Evolutionary conservation across 2,888 invertebrate species (phyloP).

Genomic region (Zygogramma bicolorata): DNA sequence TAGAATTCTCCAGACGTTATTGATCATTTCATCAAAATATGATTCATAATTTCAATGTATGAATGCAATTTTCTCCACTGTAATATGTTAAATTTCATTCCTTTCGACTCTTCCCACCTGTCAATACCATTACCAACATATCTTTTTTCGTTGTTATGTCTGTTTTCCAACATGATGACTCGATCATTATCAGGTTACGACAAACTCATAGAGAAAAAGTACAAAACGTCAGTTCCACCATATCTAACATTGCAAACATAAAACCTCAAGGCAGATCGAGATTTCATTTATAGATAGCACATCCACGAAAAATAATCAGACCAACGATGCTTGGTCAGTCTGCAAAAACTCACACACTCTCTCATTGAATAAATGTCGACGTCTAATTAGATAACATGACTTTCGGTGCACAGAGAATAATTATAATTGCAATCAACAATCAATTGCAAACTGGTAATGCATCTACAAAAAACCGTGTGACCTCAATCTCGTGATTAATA

Average conservation of each 20-base stretch:
- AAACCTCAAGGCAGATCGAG: neutral
- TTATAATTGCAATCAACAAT: conserved; percentile 22
- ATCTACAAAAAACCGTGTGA: conserved; percentile 13
- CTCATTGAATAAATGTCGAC: conserved; percentile 14
- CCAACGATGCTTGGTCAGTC: neutral
- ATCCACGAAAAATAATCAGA: neutral
- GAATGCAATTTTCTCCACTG: too few species aligned
- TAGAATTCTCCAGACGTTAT: too few species aligned
- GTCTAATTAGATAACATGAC: conserved; percentile 30
- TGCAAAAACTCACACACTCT: neutral
- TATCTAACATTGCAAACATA: neutral
- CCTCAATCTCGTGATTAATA: conserved; percentile 32
- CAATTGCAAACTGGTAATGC: neutral
- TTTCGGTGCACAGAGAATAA: conserved; percentile 23
- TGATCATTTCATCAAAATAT: too few species aligned
- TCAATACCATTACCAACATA: too few species aligned
- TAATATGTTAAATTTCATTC: too few species aligned
- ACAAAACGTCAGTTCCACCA: neutral
- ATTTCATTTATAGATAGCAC: neutral
- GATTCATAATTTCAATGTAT: too few species aligned
- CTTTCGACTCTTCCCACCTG: too few species aligned
- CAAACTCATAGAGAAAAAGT: neutral
- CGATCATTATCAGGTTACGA: too few species aligned
- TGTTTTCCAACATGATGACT: too few species aligned
- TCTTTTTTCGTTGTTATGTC: too few species aligned